Conservation (phyloP, 1,140 invertebrate genomes). For the Papilio xuthus region DNA sequence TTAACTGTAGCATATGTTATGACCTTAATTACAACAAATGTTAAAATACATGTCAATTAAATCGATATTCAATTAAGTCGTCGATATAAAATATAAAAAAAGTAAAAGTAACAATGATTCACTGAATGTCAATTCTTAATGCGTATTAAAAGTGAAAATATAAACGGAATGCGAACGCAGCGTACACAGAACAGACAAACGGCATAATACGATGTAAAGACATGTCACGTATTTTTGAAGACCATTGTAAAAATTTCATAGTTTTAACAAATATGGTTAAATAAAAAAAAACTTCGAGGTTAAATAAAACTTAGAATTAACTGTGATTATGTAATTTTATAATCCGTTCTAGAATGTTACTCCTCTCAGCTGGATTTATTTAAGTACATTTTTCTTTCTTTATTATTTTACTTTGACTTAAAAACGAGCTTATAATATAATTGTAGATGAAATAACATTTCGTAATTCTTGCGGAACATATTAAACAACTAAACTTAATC, state of each 20-base stretch:
- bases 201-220: not conserved
- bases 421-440: too few relatives aligned
- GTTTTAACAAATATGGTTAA: not conserved
- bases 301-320: too few relatives aligned
- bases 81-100: not conserved
- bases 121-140: slow-evolving; percentile 1
- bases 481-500: not conserved
- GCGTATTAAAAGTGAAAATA: slow-evolving; percentile 23
- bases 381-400: too few relatives aligned
- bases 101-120: slow-evolving; percentile 6
- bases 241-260: not conserved
- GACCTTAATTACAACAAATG: too few relatives aligned
- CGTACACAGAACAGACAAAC: not conserved
- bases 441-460: too few relatives aligned
- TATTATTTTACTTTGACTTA: too few relatives aligned
- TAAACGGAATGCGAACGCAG: not conserved
- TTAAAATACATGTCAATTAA: not conserved
- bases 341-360: too few relatives aligned
- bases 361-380: too few relatives aligned
- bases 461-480: not conserved
- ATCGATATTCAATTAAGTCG: not conserved
- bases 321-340: not conserved
- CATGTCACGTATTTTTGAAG: not conserved
- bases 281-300: too few relatives aligned
- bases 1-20: too few relatives aligned